These are phyloP conservation scores for Mongoloraphidia duomilia DNA, from an alignment of 2,888 invertebrate genomes.

Conservation along the genomic window DNA sequence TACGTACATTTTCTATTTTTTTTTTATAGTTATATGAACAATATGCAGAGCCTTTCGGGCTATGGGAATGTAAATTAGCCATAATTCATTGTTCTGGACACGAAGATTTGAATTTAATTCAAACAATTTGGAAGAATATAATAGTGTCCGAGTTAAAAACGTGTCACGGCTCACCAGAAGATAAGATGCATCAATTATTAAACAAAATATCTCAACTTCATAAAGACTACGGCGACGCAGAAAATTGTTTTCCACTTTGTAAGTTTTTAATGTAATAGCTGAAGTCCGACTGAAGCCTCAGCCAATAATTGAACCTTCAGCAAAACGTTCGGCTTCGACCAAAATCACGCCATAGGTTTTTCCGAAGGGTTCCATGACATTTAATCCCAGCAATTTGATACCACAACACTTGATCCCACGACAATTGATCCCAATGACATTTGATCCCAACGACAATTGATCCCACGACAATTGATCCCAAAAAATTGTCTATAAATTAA, in stretches of 20 bases:
- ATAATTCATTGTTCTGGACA: slow-evolving; percentile 92
- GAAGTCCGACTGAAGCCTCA: too few relatives aligned
- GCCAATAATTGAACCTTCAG: too few relatives aligned
- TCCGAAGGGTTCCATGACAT: too few relatives aligned
- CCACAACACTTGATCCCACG: too few relatives aligned
- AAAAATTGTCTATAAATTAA: too few relatives aligned
- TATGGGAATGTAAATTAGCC: slow-evolving; percentile 88
- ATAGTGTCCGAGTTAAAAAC: slow-evolving; percentile 44
- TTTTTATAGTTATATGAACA: slow-evolving; percentile 64
- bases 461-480: too few relatives aligned
- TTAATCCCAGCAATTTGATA: too few relatives aligned
- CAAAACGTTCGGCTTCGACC: too few relatives aligned
- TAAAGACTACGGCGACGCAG: slow-evolving; percentile 63
- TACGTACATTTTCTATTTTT: slow-evolving; percentile 3
- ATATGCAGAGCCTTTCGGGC: slow-evolving; percentile 77
- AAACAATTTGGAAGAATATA: slow-evolving; percentile 85
- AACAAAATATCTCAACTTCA: slow-evolving; percentile 65
- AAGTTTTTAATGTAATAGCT: slow-evolving; percentile 23
- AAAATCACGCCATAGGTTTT: too few relatives aligned
- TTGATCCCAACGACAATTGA: too few relatives aligned
- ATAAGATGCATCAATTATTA: slow-evolving; percentile 51
- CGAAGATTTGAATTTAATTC: slow-evolving; percentile 73
- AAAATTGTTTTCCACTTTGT: slow-evolving; percentile 80
- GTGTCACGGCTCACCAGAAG: slow-evolving; percentile 34
- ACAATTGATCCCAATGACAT: too few relatives aligned